These are phyloP conservation scores for Leptocoma aspasia DNA, from an alignment of 2,113 vertebrate genomes.

Conservation along the genomic window DNA sequence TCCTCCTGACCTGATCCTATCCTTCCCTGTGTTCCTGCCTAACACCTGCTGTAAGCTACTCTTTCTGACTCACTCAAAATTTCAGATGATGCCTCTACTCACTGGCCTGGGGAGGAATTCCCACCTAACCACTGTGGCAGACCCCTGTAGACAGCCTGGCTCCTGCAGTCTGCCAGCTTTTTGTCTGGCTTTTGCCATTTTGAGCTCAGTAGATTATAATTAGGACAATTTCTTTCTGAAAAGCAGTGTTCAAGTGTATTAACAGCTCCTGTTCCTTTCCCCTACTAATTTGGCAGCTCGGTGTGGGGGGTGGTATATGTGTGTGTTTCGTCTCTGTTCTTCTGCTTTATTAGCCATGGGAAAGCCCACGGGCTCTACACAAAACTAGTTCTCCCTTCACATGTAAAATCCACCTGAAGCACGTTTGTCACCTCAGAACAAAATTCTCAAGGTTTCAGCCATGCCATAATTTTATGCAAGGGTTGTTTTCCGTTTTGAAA, in stretches of 20 bases:
- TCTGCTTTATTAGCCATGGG: neutral
- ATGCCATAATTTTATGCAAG: neutral
- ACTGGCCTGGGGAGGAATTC: neutral
- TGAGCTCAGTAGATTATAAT: neutral
- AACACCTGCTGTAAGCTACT: neutral
- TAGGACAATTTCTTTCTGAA: neutral
- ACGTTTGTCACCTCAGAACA: neutral
- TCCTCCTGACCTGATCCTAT: neutral
- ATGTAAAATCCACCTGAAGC: neutral
- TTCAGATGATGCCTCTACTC: neutral
- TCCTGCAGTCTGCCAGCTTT: neutral
- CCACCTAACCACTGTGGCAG: fast-evolving
- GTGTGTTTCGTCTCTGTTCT: neutral
- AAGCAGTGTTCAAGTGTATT: neutral
- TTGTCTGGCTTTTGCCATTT: neutral
- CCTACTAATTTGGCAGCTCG: neutral
- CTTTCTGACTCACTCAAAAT: neutral
- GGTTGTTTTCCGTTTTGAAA: neutral
- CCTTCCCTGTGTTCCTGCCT: neutral
- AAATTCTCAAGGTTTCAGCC: neutral
- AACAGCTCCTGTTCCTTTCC: neutral
- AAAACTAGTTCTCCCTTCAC: neutral
- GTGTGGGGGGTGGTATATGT: fast-evolving
- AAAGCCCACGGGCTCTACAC: neutral
- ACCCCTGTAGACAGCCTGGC: neutral